Evolutionary conservation across 1,140 invertebrate genomes (phyloP).

Genomic region (Dolichoris vasculosae): DNA sequence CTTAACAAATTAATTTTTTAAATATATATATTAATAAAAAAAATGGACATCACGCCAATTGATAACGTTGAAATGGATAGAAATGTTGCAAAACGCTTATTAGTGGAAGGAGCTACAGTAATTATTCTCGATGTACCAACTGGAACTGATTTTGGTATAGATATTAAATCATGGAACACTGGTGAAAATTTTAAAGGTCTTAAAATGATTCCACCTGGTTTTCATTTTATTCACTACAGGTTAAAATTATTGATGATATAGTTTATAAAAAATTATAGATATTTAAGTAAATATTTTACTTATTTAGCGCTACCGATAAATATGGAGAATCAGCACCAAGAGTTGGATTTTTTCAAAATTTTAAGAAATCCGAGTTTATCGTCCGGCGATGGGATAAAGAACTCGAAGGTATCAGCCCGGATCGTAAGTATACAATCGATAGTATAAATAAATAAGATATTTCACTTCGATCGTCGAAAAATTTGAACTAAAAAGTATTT

Average conservation of each 20-base stretch:
- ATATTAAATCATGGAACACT: conserved; percentile 95
- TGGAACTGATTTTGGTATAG: conserved; percentile 96
- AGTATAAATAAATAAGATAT: background rate
- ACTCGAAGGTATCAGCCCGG: conserved; percentile 80
- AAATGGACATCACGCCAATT: background rate
- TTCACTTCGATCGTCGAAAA: background rate
- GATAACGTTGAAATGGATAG: conserved; percentile 81
- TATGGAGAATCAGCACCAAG: conserved; percentile 79
- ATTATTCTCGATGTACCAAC: conserved; percentile 88
- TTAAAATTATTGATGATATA: conserved; percentile 50
- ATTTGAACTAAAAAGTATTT: conserved; percentile 22
- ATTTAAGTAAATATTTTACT: background rate
- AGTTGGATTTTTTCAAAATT: conserved; percentile 93
- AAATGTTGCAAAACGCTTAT: conserved; percentile 83
- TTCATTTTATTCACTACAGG: conserved; percentile 96
- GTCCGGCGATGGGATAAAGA: conserved; percentile 89
- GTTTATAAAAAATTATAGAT: background rate
- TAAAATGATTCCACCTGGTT: conserved; percentile 98
- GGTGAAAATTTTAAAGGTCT: conserved; percentile 94
- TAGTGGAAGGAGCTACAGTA: conserved; percentile 88
- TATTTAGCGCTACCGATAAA: conserved; percentile 75
- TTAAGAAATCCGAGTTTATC: conserved; percentile 87
- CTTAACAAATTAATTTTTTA: background rate
- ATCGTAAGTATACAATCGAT: conserved; percentile 64
- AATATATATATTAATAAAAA: background rate